These are phyloP conservation scores for Neopipo cinnamomea DNA, from an alignment of 2,113 vertebrate genomes.

Conservation along the genomic window DNA sequence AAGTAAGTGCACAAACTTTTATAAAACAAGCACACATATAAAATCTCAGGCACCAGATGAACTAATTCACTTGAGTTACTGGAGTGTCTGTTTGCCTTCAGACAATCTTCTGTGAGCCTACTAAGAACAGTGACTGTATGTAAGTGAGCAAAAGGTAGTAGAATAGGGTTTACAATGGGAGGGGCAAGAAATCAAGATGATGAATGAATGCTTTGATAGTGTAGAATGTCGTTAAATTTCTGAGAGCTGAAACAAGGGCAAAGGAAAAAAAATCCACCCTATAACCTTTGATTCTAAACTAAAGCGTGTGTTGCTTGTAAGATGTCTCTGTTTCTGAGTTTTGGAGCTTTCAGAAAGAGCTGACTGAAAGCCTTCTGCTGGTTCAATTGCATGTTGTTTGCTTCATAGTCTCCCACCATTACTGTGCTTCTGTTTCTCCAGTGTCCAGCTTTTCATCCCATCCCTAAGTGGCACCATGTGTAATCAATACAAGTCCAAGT, in stretches of 20 bases:
- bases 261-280: neutral
- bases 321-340: neutral
- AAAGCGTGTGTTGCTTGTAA: neutral
- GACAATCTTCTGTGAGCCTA: neutral
- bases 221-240: neutral
- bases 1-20: neutral
- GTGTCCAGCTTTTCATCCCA: neutral
- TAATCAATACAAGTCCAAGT: neutral
- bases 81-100: neutral
- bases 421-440: neutral
- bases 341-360: neutral
- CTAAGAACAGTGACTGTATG: neutral
- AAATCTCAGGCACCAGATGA: neutral
- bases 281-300: constrained; percentile 6
- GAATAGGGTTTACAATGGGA: constrained; percentile 2
- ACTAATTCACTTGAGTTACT: neutral
- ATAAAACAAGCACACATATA: neutral
- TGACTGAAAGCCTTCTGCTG: neutral
- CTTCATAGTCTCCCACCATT: neutral
- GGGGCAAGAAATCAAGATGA: constrained; percentile 31
- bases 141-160: neutral
- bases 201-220: neutral
- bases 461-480: neutral
- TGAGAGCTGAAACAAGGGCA: neutral
- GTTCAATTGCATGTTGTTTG: neutral